Base-by-base conservation (phyloP, 2,113 vertebrate genomes). In the Clarias batrachus region DNA sequence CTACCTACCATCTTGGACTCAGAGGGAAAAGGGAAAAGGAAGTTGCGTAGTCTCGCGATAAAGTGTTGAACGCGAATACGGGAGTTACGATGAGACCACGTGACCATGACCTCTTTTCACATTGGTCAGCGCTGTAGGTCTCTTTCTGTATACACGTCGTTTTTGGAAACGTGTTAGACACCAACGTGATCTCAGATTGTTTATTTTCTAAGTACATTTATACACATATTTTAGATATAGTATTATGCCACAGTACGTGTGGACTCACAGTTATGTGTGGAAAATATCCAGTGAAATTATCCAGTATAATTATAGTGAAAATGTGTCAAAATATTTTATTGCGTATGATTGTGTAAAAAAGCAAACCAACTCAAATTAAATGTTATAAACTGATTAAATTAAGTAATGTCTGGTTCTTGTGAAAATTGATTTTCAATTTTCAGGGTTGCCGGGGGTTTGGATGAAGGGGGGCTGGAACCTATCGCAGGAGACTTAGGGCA, bases 1-100 rank as follows among this genome's bases (percentile, higher is more conserved):
- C 0, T 4, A 95, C 95, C 94, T 95, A 96, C 95, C 95, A 96
- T 96, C 93, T 95, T 95, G 92, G 92, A 93, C 89, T 94, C 93
- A 89, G 91, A 91, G 88, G 90, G 93, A 93, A 95, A 95, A 95
- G 93, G 95, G 92, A 95, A 94, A 94, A 94, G 93, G 93, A 94
- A 93, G 87, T 65, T 56, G 73, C 1, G 25, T 92, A 76, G 84
- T 94, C 93, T 95, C 95, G 95, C 95, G 95, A 96, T 95, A 95
- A 93, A 73, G 70, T 70, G 12, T 89, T 89, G 14, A 25, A 37
- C 85, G 90, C 91, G 89, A 86, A 91, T 84, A 90, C 90, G 80
- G 74, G 59, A 13, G 16, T 65, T 65, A 91, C 87, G 87, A 0
- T 89, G 90, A 60, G 88, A 89, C 68, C 91, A 85, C 41, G 83